Percentiles rank a stretch among this genome's conserved stretches.
Evolutionary conservation across 2,888 invertebrate genomes (phyloP).

Genomic region (Epinotia brunnichana): DNA sequence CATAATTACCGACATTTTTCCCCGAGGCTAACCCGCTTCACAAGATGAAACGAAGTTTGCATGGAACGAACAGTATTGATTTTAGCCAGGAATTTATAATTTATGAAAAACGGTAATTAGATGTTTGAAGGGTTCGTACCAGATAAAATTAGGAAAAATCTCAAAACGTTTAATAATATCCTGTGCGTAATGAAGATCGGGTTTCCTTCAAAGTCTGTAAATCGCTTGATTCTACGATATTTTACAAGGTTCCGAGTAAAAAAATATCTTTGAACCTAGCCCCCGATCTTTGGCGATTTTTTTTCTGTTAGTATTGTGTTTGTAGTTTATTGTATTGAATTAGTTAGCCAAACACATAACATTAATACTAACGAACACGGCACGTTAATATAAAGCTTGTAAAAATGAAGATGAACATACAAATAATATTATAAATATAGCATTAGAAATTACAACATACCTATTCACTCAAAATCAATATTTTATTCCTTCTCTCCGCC

Average conservation of each 20-base stretch:
- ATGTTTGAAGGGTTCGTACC: conserved; percentile 33
- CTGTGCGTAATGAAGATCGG: conserved; percentile 11
- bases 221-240: background rate
- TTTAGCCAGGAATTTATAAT: conserved; percentile 33
- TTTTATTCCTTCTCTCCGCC: background rate
- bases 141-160: conserved; percentile 19
- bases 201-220: background rate
- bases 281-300: too few species aligned
- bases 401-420: too few species aligned
- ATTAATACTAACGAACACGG: too few species aligned
- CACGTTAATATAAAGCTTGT: too few species aligned
- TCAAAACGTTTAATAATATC: conserved; percentile 19
- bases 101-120: conserved; percentile 40
- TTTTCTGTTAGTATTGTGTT: too few species aligned
- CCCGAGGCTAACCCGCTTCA: conserved; percentile 55
- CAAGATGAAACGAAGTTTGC: conserved; percentile 59
- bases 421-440: too few species aligned
- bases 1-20: conserved; percentile 70
- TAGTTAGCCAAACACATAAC: too few species aligned
- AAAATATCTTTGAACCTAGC: too few species aligned
- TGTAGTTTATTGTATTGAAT: too few species aligned
- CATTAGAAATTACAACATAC: too few species aligned
- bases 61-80: conserved; percentile 47
- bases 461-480: background rate
- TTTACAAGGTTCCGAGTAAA: background rate